Evolutionary conservation across 2,888 invertebrate species (phyloP), one percentile per base, ranked within the genome.

Genomic region (Hetaerina titia): DNA sequence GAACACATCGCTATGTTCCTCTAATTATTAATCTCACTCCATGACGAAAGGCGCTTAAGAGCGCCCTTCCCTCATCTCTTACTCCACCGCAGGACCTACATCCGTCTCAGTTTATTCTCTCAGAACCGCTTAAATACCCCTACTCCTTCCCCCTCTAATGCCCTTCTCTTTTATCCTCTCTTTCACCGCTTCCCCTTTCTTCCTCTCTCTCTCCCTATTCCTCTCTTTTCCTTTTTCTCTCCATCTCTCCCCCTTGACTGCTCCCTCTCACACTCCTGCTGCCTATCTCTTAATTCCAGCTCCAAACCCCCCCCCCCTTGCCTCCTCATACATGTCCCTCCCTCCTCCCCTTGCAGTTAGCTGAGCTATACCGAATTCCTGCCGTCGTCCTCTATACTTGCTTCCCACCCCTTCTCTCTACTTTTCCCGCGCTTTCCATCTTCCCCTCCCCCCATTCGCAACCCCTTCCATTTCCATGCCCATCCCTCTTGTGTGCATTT

Each of bases 11-110:
- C 81, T 11, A 31, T 11, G n/a, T 31, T 81, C 31, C 81, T 81
- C 31, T 81, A 9, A 31, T 81, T 81, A 81, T 81, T 81, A 81
- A 81, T 81, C 81, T 81, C 81, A 31, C 31, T 31, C 31, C 81
- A 81, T 81, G 81, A 81, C 81, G 81, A 81, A 81, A 81, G 81
- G 31, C 81, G 81, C 81, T 81, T 81, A 81, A 22, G 69, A 69
- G 69, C 19, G 64, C 56, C 69, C 74, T 56, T 92, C n/a, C 57
- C 25, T 81, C 81, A 9, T 92, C 45, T 74, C 92, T 31, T 15
- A 74, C 56, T 69, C 31, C n/a, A n/a, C n/a, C 92, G 19, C 90
- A 64, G 45, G 90, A 64, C 64, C 64, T 90, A 90, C 90, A 90
- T 90, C 90, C 45, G 22, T 90, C 90, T 90, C 64, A 13, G 19